Conservation (phyloP, 2,888 invertebrate species). For the Tubiluchus corallicola region DNA sequence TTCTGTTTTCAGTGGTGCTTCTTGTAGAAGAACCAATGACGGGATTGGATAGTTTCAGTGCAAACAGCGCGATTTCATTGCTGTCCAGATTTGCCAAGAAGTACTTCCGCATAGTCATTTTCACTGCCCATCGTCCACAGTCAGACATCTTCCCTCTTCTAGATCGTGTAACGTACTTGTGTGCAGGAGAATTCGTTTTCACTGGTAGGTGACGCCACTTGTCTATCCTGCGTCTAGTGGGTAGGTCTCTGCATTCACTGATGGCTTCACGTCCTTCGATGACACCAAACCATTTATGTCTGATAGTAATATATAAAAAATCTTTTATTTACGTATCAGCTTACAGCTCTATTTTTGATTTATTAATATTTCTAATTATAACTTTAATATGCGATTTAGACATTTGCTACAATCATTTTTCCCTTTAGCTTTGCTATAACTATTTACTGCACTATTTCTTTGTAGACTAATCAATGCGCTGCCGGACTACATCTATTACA, state of each 20-base stretch:
- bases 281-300: too few relatives aligned
- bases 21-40: slow-evolving; percentile 83
- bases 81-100: slow-evolving; percentile 68
- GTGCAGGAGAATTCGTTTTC: slow-evolving; percentile 54
- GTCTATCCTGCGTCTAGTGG: too few relatives aligned
- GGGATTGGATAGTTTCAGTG: slow-evolving; percentile 82
- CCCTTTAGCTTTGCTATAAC: too few relatives aligned
- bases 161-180: slow-evolving; percentile 72
- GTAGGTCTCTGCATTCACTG: too few relatives aligned
- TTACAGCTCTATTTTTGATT: too few relatives aligned
- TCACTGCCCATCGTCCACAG: slow-evolving; percentile 82
- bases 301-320: too few relatives aligned
- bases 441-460: too few relatives aligned
- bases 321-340: too few relatives aligned
- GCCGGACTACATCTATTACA: not conserved
- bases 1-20: slow-evolving; percentile 51
- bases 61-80: slow-evolving; percentile 82
- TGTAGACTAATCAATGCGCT: not conserved
- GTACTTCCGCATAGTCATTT: slow-evolving; percentile 66
- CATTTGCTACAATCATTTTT: too few relatives aligned
- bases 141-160: slow-evolving; percentile 88
- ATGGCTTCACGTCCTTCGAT: slow-evolving; percentile 7
- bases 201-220: too few relatives aligned
- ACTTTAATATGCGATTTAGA: too few relatives aligned
- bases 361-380: too few relatives aligned